Evolutionary conservation across 2,113 vertebrate genomes (phyloP).

Genomic region (Lota lota): DNA sequence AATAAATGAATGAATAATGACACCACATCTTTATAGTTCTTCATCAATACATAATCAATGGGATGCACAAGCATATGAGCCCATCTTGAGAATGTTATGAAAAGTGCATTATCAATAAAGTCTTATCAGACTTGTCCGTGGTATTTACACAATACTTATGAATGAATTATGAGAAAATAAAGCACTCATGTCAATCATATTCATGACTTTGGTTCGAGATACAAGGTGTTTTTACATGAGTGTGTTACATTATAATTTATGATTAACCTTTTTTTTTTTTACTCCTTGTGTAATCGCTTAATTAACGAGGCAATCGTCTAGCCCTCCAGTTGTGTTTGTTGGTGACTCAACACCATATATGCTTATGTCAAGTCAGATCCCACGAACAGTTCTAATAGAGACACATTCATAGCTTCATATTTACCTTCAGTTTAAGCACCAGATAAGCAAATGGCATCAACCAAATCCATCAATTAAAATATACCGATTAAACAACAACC

Average conservation of each 20-base stretch:
- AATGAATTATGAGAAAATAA: not conserved
- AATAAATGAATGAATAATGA: no score
- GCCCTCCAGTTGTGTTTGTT: conserved; percentile 35
- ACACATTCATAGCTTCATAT: conserved; percentile 27
- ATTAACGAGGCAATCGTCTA: conserved; percentile 51
- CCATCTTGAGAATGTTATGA: not conserved
- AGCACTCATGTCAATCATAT: not conserved
- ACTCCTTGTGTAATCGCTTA: conserved; percentile 44
- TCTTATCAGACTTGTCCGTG: conserved; percentile 1
- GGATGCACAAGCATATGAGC: not conserved
- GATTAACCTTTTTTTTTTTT: conserved; percentile 38
- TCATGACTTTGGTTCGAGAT: conserved; percentile 20
- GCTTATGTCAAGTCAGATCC: conserved; percentile 16
- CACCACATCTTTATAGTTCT: no score
- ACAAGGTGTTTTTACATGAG: conserved; percentile 23
- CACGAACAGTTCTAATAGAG: conserved; percentile 18
- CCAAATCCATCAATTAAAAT: conserved; percentile 41
- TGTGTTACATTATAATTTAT: conserved; percentile 39
- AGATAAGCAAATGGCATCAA: conserved; percentile 32
- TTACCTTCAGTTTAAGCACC: conserved; percentile 19
- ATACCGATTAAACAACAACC: conserved; percentile 33
- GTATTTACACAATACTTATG: not conserved
- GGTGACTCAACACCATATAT: conserved; percentile 35
- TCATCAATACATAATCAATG: conserved; percentile 7
- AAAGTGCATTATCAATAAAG: not conserved